Evolutionary conservation across 2,797 vertebrate genomes (phyloP), one percentile per base, ranked within the genome.

Genomic region (Bradypodion pumilum): DNA sequence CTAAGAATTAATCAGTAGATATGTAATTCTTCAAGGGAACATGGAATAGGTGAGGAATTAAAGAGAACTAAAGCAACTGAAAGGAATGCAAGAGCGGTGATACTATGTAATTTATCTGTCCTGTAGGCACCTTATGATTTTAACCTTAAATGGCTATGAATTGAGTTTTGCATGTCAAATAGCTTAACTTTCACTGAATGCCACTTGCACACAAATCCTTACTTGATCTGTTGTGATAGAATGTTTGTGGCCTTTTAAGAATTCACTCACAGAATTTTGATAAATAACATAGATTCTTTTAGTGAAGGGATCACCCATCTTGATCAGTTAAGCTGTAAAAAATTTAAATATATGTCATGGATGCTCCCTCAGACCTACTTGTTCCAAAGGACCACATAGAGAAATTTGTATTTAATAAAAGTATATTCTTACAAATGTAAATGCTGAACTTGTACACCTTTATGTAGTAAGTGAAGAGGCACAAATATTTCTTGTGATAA

Each of bases 51-150:
- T 2, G 6, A 5, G 19, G 29, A 60, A 25, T 37, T 8, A 1
- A 2, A 72, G n/a, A 0, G 15, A 74, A n/a, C 23, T n/a, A 21
- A 1, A 0, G 25, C 0, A 35, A 12, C 37, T 84, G 56, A 42
- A 68, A 5, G 21, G 37, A 37, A 1, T 35, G 9, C 16, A 23
- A n/a, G 62, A 29, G 8, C 65, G 5, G 70, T 42, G 27, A 56
- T 40, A 25, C 25, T 56, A 13, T 29, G 29, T 40, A 32, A 62
- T 2, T 44, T 23, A 32, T 23, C 2, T 56, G 32, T 59, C 19
- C 32, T 32, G 27, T 10, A 44, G 27, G 13, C 21, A 52, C 52
- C 29, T 37, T 9, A 37, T 16, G 16, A 5, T 68, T 37, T 68
- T 68, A 78, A 65, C n/a, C 29, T 78, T 21, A 62, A 75, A 77